Evolutionary conservation across 2,888 invertebrate species (phyloP), one percentile per base, ranked within the genome.

Genomic region (Leptopterna dolabrata): DNA sequence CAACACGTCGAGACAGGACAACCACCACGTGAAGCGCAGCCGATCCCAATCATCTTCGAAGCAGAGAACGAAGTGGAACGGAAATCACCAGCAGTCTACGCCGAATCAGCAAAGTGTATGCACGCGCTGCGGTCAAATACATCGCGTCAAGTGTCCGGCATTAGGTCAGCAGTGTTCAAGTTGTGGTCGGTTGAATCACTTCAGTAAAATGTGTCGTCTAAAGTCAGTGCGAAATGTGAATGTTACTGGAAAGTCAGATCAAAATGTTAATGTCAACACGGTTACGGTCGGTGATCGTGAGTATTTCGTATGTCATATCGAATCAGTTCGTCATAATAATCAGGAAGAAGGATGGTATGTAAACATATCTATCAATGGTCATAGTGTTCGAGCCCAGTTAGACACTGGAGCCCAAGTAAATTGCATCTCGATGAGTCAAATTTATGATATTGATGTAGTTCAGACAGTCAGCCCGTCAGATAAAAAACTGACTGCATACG

Each of bases 61-160:
- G 2, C 36, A 36, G 7, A 36, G 7, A 36, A 2, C 36, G 4
- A 7, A 36, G 36, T 36, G 36, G 36, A 36, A 36, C 36, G 36
- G 36, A 2, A 36, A 36, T 36, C 36, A 7, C n/a, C 43, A 16
- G 78, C 41, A 78, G 55, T 47, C 81, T 27, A 14, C 19, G 47
- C 4, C 45, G 1, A 19, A 13, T 16, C 81, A 29, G 30, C 45
- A 36, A 14, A 16, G 30, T 45, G 29, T 81, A 45, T 43, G 78
- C 13, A 36, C 19, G 13, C 27, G 55, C 11, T 81, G 47, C 51
- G 81, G 30, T 27, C 81, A 81, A 81, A 45, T 80, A 13, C 80
- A 80, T 45, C 45, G 80, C 11, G 24, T 45, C 14, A 81, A 51
- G 47, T 81, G 81, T 30, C 81, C 81, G n/a, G 81, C 81, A n/a